A percentile compares a stretch with the other conserved stretches of the same genome.
These are phyloP conservation scores for Andrena chrysosceles DNA, from an alignment of 2,888 invertebrate genomes.

Conservation along the genomic window DNA sequence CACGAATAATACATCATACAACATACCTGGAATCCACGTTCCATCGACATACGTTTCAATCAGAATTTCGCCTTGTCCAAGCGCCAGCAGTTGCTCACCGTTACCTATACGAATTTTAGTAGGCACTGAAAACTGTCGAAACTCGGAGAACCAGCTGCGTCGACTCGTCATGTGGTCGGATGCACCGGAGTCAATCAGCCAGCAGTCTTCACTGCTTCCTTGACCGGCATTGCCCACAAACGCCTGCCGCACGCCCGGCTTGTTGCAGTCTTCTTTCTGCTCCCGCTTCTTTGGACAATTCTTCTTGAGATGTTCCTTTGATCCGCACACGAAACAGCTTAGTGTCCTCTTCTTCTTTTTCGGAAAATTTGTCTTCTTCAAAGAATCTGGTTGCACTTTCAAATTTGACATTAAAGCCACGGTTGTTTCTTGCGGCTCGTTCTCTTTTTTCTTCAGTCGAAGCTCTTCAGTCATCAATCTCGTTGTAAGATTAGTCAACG, in stretches of 20 bases:
- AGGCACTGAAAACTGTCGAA: neutral
- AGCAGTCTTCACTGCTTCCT: neutral
- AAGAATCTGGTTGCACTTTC: neutral
- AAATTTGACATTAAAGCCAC: neutral
- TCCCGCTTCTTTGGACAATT: neutral
- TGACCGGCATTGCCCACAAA: neutral
- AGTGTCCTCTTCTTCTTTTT: neutral
- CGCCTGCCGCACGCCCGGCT: neutral
- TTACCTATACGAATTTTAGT: neutral
- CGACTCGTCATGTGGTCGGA: neutral
- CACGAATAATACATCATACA: conserved; percentile 3
- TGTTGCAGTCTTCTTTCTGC: neutral
- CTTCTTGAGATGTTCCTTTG: neutral
- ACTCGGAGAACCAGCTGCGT: neutral
- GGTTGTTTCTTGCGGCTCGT: neutral
- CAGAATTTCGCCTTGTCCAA: conserved; percentile 9
- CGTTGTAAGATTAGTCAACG: conserved; percentile 37
- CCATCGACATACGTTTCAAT: conserved; percentile 9
- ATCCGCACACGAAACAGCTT: neutral
- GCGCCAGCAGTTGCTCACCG: neutral
- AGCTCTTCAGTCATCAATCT: conserved; percentile 33
- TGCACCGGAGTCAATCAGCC: conserved; percentile 10
- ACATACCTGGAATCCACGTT: neutral
- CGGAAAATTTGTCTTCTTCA: neutral
- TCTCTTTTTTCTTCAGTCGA: neutral